Percentiles rank a stretch among this genome's conserved stretches.
These are phyloP conservation scores for Cheirogaleus major DNA, from an alignment of 2,797 vertebrate species.

Conservation along the genomic window DNA sequence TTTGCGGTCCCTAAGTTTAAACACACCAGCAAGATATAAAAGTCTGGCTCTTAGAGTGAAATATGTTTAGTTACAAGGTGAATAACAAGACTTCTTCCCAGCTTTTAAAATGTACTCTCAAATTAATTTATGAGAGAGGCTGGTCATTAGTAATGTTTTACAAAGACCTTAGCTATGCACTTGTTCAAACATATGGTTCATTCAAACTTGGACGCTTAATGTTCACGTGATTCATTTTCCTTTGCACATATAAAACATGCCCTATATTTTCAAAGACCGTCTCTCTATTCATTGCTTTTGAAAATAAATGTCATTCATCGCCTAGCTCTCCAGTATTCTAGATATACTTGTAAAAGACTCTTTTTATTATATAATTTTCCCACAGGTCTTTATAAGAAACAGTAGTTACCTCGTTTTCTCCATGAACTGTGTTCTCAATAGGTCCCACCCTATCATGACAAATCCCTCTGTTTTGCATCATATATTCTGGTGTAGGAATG, in stretches of 20 bases:
- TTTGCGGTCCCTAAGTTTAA: slow-evolving; percentile 45
- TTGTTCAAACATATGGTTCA: neutral
- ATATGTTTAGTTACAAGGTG: neutral
- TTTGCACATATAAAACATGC: neutral
- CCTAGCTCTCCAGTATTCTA: slow-evolving; percentile 12
- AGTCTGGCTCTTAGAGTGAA: slow-evolving; percentile 20
- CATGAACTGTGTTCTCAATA: neutral
- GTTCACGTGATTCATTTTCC: neutral
- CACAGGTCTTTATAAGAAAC: neutral
- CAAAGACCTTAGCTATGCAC: slow-evolving; percentile 9
- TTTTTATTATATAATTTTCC: slow-evolving; percentile 29
- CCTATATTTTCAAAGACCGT: slow-evolving; percentile 31
- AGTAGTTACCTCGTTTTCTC: slow-evolving; percentile 5
- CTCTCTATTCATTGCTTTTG: neutral
- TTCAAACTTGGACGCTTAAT: slow-evolving; percentile 16
- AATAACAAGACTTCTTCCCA: slow-evolving; percentile 11
- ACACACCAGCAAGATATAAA: neutral
- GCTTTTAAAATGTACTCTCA: slow-evolving; percentile 30
- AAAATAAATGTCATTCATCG: slow-evolving; percentile 38
- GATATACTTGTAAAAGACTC: neutral
- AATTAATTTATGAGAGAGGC: neutral
- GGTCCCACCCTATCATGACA: neutral
- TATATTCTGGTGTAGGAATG: slow-evolving; percentile 31
- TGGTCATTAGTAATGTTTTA: slow-evolving; percentile 41
- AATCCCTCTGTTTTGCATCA: slow-evolving; percentile 37